Evolutionary conservation across 2,797 vertebrate species (phyloP).

Genomic region (Syncerus caffer): DNA sequence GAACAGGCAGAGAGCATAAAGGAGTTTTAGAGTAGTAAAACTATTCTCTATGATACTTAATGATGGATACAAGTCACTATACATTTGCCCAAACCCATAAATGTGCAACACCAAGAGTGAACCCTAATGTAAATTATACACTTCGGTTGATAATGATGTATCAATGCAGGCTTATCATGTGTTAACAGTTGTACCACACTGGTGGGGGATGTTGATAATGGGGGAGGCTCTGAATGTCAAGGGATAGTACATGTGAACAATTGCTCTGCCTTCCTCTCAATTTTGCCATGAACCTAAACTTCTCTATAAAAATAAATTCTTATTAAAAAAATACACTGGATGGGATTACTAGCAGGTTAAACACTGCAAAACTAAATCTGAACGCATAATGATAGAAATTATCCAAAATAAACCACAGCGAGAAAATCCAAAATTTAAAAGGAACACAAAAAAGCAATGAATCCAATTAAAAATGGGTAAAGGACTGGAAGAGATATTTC

Average conservation of each 20-base stretch:
- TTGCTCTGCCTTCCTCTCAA: neutral
- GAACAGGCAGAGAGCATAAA: neutral
- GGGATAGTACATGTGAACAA: neutral
- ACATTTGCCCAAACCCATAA: neutral
- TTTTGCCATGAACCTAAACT: neutral
- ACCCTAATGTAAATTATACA: neutral
- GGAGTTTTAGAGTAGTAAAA: neutral
- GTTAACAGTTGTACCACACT: neutral
- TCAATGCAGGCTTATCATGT: neutral
- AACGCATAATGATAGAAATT: neutral
- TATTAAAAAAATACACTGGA: neutral
- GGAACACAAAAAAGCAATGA: neutral
- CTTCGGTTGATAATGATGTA: neutral
- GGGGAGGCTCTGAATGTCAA: neutral
- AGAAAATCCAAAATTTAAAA: neutral
- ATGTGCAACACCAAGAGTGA: neutral
- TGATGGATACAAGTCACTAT: neutral
- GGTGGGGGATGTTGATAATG: neutral
- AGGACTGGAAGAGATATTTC: neutral
- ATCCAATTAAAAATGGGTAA: neutral
- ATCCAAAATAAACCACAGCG: neutral
- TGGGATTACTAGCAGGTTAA: neutral
- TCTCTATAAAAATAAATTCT: neutral
- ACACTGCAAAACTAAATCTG: neutral
- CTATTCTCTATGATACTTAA: neutral